Evolutionary conservation across 2,797 vertebrate species (phyloP), one percentile per base, ranked within the genome.

Genomic region (Novumbra hubbsi): DNA sequence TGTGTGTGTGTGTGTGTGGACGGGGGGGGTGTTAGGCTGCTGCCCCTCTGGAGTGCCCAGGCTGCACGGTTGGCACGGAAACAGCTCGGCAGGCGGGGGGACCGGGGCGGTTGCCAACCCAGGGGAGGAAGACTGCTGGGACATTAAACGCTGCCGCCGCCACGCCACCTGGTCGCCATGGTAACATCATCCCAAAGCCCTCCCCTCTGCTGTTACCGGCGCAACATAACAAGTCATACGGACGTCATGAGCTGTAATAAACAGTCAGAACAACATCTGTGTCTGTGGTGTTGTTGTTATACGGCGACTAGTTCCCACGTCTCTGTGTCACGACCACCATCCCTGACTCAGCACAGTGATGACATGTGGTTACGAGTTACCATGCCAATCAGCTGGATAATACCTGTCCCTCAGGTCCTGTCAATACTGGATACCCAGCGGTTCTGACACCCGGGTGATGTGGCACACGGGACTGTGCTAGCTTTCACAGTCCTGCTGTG

Each of bases 1-100:
- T 50, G 38, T 17, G 50, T 72, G 48, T 76, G 30, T 67, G 65
- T 55, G 30, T 57, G 49, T 52, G 48, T 17, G 48, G 71, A 76
- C 76, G 79, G 77, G 81, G 27, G 65, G 62, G 65, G 50, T 60
- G 52, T 45, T 21, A 45, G 70, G 48, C 70, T 71, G 32, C 16
- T 62, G 38, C 76, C 84, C 80, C 83, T 79, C 85, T 79, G 79
- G 81, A 80, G 79, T 73, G 74, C 66, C 49, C 81, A 80, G 73
- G 73, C 87, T 86, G 87, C 87, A 80, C 71, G 57, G 65, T 77
- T 88, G 85, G 85, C 85, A 84, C 69, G 21, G 48, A 75, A 63
- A 71, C 48, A 71, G 45, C 70, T 73, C 75, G 75, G 83, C 76
- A 76, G 66, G 60, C 3, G 50, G 77, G 78, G 76, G 70, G 72